Base-by-base conservation (phyloP, 2,888 invertebrate species). In the Phyllotreta striolata region DNA sequence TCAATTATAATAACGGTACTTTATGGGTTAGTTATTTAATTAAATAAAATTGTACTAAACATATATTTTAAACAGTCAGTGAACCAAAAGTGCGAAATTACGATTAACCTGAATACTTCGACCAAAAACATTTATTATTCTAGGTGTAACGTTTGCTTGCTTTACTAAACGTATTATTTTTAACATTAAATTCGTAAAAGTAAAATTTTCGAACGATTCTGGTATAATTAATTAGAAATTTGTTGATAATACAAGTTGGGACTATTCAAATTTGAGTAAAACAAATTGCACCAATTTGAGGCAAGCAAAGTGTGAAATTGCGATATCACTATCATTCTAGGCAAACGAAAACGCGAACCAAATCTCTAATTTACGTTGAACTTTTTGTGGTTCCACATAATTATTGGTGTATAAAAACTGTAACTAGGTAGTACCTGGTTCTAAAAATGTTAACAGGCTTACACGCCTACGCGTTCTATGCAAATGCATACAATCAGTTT, bases 341-440 rank as follows among this genome's bases (percentile, higher is more conserved):
- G 13, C 49, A 24, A 24, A 24, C 24, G 24, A 34, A 41, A 58
- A 57, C 57, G 39, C 24, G 9, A 57, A 57, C 35, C 37, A 46
- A 47, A 38, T 57, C 10, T 47, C n/a, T n/a, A 58, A 58, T n/a
- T 14, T 24, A 14, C 12, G 35, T 10, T 10, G 24, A 35, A 37
- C 51, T 35, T 46, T 47, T 52, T 57, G 44, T 49, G 58, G 63
- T 61, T 52, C 66, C 61, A 68, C 63, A 66, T 67, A 62, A 57
- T 67, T 64, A 67, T 64, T 66, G 57, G 67, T 66, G 66, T 65
- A 68, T 65, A 66, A 70, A 69, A 68, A 68, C 62, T 38, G 35
- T 60, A 40, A 38, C 52, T 52, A 51, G 24, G 12, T 14, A 55
- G 35, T 55, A 43, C 9, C 14, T 13, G 13, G 10, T 47, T 43